These are phyloP conservation scores for Austrolebias charrua DNA, from an alignment of 2,797 vertebrate genomes.

Conservation along the genomic window DNA sequence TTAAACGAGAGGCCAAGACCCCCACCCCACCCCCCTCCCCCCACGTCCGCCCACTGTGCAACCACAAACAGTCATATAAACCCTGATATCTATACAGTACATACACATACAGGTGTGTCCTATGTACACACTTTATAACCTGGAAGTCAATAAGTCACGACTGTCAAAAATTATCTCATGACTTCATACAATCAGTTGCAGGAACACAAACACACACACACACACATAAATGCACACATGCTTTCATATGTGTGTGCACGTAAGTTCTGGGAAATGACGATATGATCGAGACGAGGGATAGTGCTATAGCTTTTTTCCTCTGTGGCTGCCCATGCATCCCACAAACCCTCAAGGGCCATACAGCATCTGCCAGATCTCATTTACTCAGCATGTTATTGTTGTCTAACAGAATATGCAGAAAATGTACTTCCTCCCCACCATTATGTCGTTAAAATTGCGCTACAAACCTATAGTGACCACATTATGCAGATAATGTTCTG, in stretches of 20 bases:
- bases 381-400: not conserved
- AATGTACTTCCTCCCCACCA: not conserved
- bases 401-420: not conserved
- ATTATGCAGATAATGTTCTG: not conserved
- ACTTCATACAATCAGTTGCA: conserved; percentile 30
- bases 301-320: conserved; percentile 34
- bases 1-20: conserved; percentile 59
- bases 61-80: conserved; percentile 25
- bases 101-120: not conserved
- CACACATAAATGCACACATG: conserved; percentile 8
- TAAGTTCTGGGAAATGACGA: conserved; percentile 45
- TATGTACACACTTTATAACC: not conserved
- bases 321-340: conserved; percentile 43
- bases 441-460: conserved; percentile 2
- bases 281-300: conserved; percentile 42
- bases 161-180: conserved; percentile 32
- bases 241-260: not conserved
- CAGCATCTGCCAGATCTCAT: conserved; percentile 7
- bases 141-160: conserved; percentile 15
- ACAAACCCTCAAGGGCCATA: conserved; percentile 30
- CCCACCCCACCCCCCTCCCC: too few species aligned
- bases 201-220: too few species aligned
- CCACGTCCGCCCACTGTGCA: conserved; percentile 13
- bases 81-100: conserved; percentile 42
- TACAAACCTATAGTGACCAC: not conserved